Percentiles rank a stretch among this genome's conserved stretches.
Conservation (phyloP, 1,140 invertebrate species). For the Hypsibius dujardini region DNA sequence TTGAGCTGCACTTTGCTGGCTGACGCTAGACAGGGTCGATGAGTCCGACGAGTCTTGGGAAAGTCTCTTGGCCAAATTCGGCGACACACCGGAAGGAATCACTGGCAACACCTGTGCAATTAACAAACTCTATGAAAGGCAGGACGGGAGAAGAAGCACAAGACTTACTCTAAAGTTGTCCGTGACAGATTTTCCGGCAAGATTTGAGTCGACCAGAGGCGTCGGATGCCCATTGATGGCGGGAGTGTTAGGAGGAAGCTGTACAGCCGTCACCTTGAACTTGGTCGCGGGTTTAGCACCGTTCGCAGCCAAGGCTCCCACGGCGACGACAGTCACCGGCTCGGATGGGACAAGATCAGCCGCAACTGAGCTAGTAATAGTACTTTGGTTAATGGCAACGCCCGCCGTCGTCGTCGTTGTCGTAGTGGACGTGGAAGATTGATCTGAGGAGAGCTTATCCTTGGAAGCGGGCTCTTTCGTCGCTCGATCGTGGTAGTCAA, state of each 20-base stretch:
- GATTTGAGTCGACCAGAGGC: too few relatives aligned
- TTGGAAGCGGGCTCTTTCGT: not conserved
- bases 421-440: not conserved
- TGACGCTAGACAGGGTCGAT: not conserved
- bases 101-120: not conserved
- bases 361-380: too few relatives aligned
- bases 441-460: not conserved
- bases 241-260: not conserved
- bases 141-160: too few relatives aligned
- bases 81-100: not conserved
- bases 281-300: not conserved
- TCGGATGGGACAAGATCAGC: too few relatives aligned
- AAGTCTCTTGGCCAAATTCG: not conserved
- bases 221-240: too few relatives aligned
- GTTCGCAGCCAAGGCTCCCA: too few relatives aligned
- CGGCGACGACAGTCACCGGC: too few relatives aligned
- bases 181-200: too few relatives aligned
- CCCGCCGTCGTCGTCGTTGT: not conserved
- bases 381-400: not conserved
- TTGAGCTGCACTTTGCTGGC: not conserved
- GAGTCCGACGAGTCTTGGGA: not conserved
- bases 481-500: conserved; percentile 1
- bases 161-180: too few relatives aligned
- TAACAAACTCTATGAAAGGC: too few relatives aligned
- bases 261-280: conserved; percentile 5